These are phyloP conservation scores for Eristalinus sepulchralis DNA, from an alignment of 2,888 invertebrate genomes.

Conservation along the genomic window DNA sequence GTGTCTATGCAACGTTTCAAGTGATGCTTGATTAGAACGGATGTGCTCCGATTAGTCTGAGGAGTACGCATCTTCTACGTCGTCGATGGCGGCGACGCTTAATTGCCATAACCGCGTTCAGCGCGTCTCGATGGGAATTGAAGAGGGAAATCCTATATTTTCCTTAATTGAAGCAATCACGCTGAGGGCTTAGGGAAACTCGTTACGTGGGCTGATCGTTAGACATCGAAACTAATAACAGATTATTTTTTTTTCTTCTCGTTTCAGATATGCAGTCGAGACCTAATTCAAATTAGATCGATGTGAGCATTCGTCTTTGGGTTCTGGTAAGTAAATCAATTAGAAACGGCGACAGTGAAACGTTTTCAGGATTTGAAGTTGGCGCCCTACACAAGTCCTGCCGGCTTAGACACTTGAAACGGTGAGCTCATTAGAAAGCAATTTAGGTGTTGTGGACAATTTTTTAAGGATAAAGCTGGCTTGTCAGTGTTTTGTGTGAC, in stretches of 20 bases:
- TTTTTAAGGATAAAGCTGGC: too few relatives aligned
- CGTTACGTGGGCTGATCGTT: conserved; percentile 18
- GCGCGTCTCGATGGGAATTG: neutral
- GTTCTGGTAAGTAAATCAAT: conserved; percentile 46
- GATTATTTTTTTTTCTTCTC: neutral
- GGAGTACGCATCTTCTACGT: neutral
- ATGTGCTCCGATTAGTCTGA: neutral
- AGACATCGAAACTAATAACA: neutral
- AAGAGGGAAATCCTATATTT: neutral
- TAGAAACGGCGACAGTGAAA: neutral
- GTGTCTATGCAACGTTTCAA: conserved; percentile 9
- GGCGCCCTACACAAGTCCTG: conserved; percentile 25
- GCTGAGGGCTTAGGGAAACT: conserved; percentile 45
- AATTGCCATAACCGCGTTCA: conserved; percentile 44
- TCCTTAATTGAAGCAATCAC: conserved; percentile 45
- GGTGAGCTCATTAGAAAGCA: too few relatives aligned
- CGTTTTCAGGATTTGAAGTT: neutral
- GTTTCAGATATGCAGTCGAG: conserved; percentile 45
- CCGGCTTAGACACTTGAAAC: neutral
- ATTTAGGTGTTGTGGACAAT: too few relatives aligned
- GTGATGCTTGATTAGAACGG: conserved; percentile 45
- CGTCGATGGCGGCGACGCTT: neutral
- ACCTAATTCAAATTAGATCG: conserved; percentile 28
- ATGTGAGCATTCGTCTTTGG: conserved; percentile 50
- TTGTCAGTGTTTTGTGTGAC: too few relatives aligned